A percentile compares a stretch with the other conserved stretches of the same genome.
These are phyloP conservation scores for Temnothorax nylanderi DNA, from an alignment of 1,140 invertebrate species.

Conservation along the genomic window DNA sequence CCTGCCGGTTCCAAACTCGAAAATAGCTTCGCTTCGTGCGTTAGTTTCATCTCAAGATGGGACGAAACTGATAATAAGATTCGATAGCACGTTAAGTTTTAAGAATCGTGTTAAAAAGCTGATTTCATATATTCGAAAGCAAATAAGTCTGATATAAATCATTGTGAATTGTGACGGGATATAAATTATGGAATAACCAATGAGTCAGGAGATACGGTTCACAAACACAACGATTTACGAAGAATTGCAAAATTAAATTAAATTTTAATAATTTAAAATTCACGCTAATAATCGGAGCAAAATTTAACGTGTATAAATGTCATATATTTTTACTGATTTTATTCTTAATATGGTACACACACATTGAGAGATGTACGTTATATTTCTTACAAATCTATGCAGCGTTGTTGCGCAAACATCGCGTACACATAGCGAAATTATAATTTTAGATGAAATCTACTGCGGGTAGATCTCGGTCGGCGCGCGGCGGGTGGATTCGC, in stretches of 20 bases:
- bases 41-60: conserved; percentile 38
- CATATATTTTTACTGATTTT: background rate
- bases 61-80: background rate
- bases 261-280: background rate
- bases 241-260: background rate
- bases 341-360: background rate
- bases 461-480: background rate
- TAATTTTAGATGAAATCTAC: conserved; percentile 35
- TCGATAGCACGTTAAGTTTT: too few relatives aligned
- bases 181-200: background rate
- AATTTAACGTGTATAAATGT: background rate
- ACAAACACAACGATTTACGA: background rate
- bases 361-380: background rate
- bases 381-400: conserved; percentile 15
- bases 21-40: conserved; percentile 45
- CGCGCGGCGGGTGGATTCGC: background rate
- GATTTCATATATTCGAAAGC: background rate
- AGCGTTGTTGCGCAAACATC: background rate
- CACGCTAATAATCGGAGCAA: background rate
- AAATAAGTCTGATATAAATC: background rate
- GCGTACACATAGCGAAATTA: background rate
- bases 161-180: background rate
- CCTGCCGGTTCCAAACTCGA: conserved; percentile 54
- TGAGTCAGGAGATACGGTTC: background rate
- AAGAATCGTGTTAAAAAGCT: conserved; percentile 20